These are phyloP conservation scores for Mesocentrotus franciscanus DNA, from an alignment of 53 echinoderm and acorn worm species.

Conservation along the genomic window DNA sequence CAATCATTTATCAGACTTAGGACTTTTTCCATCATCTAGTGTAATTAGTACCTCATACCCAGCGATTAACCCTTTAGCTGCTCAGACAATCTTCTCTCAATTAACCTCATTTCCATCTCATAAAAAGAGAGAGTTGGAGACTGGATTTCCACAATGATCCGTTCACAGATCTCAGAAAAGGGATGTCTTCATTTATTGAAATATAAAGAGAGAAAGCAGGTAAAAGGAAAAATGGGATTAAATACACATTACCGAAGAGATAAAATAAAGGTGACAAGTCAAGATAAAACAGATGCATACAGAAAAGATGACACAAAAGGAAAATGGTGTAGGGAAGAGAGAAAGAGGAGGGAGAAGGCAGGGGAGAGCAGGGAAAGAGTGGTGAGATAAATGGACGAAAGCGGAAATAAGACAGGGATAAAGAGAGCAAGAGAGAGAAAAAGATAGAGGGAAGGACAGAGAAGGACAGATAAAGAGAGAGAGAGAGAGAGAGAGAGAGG, in stretches of 20 bases:
- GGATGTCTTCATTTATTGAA: neutral
- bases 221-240: neutral
- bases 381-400: neutral
- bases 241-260: neutral
- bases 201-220: neutral
- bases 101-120: neutral
- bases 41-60: neutral
- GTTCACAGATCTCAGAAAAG: neutral
- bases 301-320: neutral
- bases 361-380: neutral
- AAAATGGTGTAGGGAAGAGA: neutral
- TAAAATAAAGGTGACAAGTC: neutral
- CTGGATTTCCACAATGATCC: no score
- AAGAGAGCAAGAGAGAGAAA: neutral
- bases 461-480: neutral
- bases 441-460: neutral
- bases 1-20: neutral
- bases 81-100: neutral
- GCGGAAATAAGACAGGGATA: neutral
- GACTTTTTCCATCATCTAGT: neutral
- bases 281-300: neutral
- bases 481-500: neutral
- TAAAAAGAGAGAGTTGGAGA: neutral
- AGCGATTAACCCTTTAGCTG: slow-evolving; percentile 30
- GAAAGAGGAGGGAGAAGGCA: neutral